A percentile compares a stretch with the other conserved stretches of the same genome.
These are phyloP conservation scores for Druceiella hillmani DNA, from an alignment of 2,888 invertebrate species.

Conservation along the genomic window DNA sequence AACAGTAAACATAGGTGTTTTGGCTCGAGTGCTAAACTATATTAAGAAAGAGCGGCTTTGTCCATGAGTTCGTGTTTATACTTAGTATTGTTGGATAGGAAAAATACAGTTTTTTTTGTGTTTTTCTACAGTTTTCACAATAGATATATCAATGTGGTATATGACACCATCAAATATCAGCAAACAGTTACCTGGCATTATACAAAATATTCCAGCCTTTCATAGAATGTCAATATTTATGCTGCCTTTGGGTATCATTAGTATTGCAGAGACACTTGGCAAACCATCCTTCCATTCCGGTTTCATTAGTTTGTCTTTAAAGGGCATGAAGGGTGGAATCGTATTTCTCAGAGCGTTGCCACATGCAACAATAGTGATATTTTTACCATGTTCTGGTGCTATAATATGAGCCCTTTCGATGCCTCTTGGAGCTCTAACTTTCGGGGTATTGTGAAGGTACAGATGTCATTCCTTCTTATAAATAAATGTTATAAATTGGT, in stretches of 20 bases:
- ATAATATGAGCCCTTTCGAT: constrained; percentile 15
- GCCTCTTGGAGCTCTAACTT: constrained; percentile 19
- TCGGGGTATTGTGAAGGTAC: constrained; percentile 16
- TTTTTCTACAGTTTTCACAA: constrained; percentile 28
- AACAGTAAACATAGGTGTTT: no score
- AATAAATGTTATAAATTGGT: no score
- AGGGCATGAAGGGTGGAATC: constrained; percentile 15
- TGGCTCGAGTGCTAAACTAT: no score
- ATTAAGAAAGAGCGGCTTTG: constrained; percentile 28
- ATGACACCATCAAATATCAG: constrained; percentile 26
- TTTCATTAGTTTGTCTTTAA: constrained; percentile 14
- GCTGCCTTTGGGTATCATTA: no score
- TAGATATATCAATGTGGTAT: constrained; percentile 28
- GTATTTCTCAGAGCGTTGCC: constrained; percentile 18
- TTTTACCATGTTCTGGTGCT: constrained; percentile 18
- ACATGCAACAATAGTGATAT: constrained; percentile 19
- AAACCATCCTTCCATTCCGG: no score
- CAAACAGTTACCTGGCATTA: no score
- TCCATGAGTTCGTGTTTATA: constrained; percentile 31
- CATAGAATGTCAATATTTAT: no score
- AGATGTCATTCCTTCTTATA: constrained; percentile 14
- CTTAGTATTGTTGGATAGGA: constrained; percentile 31
- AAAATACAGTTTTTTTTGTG: constrained; percentile 27
- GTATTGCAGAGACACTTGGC: no score
- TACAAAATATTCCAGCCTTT: no score